phyloP scores from a whole-genome alignment of 2,113 vertebrate genomes.

The Anas platyrhynchos region DNA sequence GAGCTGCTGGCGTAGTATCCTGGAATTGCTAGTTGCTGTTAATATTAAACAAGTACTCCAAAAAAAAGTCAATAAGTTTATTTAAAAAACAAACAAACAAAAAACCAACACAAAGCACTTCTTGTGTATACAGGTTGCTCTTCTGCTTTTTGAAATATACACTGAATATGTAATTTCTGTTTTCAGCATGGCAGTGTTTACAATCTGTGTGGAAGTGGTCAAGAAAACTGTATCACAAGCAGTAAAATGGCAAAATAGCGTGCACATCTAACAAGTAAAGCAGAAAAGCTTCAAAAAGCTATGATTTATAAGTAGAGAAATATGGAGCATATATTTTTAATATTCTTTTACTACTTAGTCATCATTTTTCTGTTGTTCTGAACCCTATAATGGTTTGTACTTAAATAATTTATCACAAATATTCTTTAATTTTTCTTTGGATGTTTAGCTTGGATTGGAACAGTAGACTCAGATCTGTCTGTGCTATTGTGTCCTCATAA shows the following conservation, averaged over 20 bases:
- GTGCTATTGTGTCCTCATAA: not conserved
- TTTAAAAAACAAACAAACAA: not conserved
- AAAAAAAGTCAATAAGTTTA: not conserved
- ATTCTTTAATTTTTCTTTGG: not conserved
- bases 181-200: slow-evolving; percentile 3
- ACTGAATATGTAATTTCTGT: slow-evolving; percentile 25
- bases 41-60: not conserved
- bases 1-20: not conserved
- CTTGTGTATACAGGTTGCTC: not conserved
- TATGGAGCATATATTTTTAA: not conserved
- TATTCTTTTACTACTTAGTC: not conserved
- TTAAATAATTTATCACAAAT: not conserved
- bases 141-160: slow-evolving; percentile 4
- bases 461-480: not conserved
- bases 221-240: slow-evolving; percentile 16
- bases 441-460: not conserved
- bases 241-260: not conserved
- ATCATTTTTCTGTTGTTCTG: not conserved
- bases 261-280: not conserved
- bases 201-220: not conserved
- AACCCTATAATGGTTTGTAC: not conserved
- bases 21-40: not conserved
- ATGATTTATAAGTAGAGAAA: not conserved
- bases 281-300: not conserved
- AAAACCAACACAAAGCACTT: not conserved